Conservation (phyloP, 2,888 invertebrate species). For the Escarpia spicata region DNA sequence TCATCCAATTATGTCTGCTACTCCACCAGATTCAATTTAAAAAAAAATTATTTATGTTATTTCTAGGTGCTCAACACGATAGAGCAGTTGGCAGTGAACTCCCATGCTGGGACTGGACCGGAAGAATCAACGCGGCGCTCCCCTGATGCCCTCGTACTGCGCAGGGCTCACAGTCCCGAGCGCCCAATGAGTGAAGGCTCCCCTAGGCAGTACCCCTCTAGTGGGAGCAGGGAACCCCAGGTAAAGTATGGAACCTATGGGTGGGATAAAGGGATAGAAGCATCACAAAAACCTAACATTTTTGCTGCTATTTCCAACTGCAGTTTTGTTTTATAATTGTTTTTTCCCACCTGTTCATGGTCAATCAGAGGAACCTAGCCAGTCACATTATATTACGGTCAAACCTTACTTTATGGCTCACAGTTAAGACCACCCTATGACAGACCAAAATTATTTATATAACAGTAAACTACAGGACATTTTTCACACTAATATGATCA, state of each 20-base stretch:
- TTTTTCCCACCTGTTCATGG: no score
- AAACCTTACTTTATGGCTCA: no score
- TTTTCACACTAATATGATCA: no score
- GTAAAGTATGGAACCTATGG: neutral
- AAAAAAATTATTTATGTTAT: neutral
- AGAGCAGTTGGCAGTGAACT: constrained; percentile 35
- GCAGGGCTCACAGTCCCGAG: neutral
- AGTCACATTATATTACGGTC: no score
- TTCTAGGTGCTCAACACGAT: constrained; percentile 38
- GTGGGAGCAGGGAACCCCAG: neutral
- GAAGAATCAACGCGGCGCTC: neutral
- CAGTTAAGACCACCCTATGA: no score
- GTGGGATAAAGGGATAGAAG: neutral
- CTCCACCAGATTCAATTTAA: neutral
- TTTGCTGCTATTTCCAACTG: neutral
- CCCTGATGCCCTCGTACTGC: neutral
- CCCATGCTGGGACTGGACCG: neutral
- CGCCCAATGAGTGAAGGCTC: neutral
- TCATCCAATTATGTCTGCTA: neutral
- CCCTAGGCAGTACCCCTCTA: neutral
- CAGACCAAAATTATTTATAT: no score
- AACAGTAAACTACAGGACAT: no score
- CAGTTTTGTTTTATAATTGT: neutral
- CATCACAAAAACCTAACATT: no score
- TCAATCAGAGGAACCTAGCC: no score